Conservation (phyloP, 2,113 vertebrate genomes). For the Holacanthus passer region DNA sequence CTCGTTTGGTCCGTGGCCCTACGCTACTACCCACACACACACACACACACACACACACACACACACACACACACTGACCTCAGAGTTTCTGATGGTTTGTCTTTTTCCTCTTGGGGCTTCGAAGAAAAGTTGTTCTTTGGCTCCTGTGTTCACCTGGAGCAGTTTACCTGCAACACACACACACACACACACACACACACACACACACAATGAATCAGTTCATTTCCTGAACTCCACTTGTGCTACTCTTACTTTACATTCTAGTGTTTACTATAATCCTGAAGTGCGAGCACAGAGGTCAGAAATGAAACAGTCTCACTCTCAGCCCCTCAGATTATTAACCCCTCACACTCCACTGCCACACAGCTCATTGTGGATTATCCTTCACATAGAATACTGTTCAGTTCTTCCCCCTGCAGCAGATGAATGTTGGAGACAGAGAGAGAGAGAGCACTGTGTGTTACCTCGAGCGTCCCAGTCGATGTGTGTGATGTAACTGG, state of each 20-base stretch:
- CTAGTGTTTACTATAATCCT: too few species aligned
- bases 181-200: background rate
- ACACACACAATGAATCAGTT: too few species aligned
- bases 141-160: conserved; percentile 96
- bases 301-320: too few species aligned
- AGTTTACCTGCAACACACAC: conserved; percentile 88
- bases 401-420: too few species aligned
- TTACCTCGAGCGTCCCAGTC: conserved; percentile 96
- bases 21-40: conserved; percentile 18
- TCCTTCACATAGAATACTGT: too few species aligned
- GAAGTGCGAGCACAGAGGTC: too few species aligned
- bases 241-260: too few species aligned
- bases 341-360: too few species aligned
- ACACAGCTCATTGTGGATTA: too few species aligned
- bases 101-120: conserved; percentile 91
- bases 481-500: conserved; percentile 94
- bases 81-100: conserved; percentile 68
- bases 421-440: background rate
- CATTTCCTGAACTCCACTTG: too few species aligned
- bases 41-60: conserved; percentile 18
- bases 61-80: conserved; percentile 47
- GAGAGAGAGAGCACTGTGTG: background rate
- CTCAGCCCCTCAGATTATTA: too few species aligned
- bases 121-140: conserved; percentile 96
- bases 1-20: too few species aligned